Evolutionary conservation across 2,797 vertebrate genomes (phyloP), one percentile per base, ranked within the genome.

Genomic region (Pampus argenteus): DNA sequence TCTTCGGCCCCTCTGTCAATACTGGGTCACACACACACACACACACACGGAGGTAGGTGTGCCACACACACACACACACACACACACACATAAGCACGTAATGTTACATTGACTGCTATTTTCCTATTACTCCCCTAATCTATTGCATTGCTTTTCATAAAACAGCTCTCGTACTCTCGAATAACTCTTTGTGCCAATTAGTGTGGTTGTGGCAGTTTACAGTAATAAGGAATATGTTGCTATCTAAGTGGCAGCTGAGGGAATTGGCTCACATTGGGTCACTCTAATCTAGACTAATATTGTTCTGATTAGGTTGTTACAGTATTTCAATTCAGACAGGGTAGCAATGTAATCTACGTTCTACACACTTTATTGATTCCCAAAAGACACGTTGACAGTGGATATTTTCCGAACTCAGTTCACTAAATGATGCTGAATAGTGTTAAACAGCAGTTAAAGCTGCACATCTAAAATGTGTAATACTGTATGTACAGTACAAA

Each of bases 1-100:
- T 65, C 74, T 84, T 81, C 65, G 55, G 56, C 51, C 61, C 66
- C n/a, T 54, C 23, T 26, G 29, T 83, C 81, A 65, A 77, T 74
- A 84, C 45, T 11, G 17, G 48, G 66, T 67, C 66, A 59, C 81
- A 57, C 31, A 42, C 38, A 56, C 26, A 42, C 17, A 62, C 59
- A 57, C 20, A 62, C n/a, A n/a, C n/a, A n/a, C n/a, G n/a, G 2
- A 44, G 18, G 20, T 36, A 56, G 26, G 61, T 56, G 23, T 62
- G 25, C 42, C 58, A 54, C 48, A 62, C 60, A 66, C 25, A 60
- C 1, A 47, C 25, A 28, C 38, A 1, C 14, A 51, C 5, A n/a
- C 58, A 54, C 48, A 62, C 60, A 66, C 25, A 60, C 1, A 47
- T 29, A 28, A 44, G 1, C 14, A 51, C 5, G 28, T 18, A 34